A percentile compares a stretch with the other conserved stretches of the same genome.
phyloP scores from a whole-genome alignment of 1,140 invertebrate species.

The Listronotus oregonensis region DNA sequence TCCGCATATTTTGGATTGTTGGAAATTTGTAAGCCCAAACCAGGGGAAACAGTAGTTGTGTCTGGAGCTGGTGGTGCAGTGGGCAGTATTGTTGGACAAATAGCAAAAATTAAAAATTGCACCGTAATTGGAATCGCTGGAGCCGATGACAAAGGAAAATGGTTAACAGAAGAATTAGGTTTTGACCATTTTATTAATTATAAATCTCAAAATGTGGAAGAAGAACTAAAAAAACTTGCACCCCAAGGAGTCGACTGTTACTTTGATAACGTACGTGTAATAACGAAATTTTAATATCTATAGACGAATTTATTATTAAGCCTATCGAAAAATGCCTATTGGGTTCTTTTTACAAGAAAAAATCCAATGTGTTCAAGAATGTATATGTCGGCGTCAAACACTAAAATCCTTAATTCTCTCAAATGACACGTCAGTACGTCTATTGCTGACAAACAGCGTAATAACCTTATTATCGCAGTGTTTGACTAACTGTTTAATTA shows the following conservation, averaged over 20 bases:
- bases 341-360: no score
- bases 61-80: conserved; percentile 73
- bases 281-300: neutral
- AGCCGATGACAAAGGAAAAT: conserved; percentile 71
- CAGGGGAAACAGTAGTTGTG: conserved; percentile 71
- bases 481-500: no score
- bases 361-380: no score
- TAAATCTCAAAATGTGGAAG: conserved; percentile 63
- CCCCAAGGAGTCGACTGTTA: conserved; percentile 73
- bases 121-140: conserved; percentile 74
- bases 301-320: neutral
- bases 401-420: no score
- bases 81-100: conserved; percentile 73
- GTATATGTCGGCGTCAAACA: no score
- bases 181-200: conserved; percentile 76
- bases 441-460: no score
- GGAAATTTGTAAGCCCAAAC: conserved; percentile 69
- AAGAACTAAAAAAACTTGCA: conserved; percentile 63
- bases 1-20: conserved; percentile 75
- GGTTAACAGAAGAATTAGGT: conserved; percentile 64
- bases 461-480: no score
- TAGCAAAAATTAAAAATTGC: conserved; percentile 70
- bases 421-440: no score
- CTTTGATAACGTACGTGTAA: conserved; percentile 69
- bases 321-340: neutral